Conservation (phyloP, 35 echinoderm and acorn worm genomes). For the Acanthaster planci region DNA sequence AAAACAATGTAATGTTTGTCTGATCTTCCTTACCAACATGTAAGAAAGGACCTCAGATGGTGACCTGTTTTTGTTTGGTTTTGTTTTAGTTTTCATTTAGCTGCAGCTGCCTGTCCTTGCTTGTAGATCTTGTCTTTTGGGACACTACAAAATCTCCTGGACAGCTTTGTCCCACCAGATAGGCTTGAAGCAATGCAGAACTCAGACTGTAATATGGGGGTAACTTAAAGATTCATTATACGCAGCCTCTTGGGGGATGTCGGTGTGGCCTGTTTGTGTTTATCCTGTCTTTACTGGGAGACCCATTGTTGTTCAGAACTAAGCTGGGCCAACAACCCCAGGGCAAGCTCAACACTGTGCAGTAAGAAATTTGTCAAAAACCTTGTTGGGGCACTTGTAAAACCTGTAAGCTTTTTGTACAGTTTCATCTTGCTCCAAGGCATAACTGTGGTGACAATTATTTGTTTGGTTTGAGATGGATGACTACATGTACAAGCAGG, state of each 20-base stretch:
- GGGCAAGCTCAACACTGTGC: constrained; percentile 23
- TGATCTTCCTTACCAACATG: no score
- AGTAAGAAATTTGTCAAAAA: not conserved
- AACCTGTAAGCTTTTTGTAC: not conserved
- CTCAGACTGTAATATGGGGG: constrained; percentile 6
- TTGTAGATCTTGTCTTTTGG: not conserved
- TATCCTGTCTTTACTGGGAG: not conserved
- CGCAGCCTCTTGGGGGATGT: constrained; percentile 4
- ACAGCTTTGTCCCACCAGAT: constrained; percentile 9
- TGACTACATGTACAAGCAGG: no score
- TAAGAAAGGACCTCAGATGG: no score
- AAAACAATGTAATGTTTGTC: no score
- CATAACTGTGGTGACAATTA: not conserved
- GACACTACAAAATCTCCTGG: constrained; percentile 4
- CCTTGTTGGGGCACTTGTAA: not conserved
- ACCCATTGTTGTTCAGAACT: constrained; percentile 8
- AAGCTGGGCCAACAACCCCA: constrained; percentile 32
- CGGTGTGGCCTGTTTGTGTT: not conserved
- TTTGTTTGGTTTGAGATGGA: not conserved
- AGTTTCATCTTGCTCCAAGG: constrained; percentile 22
- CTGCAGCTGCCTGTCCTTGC: no score
- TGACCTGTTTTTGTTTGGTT: no score
- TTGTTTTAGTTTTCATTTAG: no score
- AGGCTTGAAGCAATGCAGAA: constrained; percentile 8
- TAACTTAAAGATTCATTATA: constrained; percentile 15